These are phyloP conservation scores for Bungarus multicinctus DNA, from an alignment of 2,113 vertebrate species.

Conservation along the genomic window DNA sequence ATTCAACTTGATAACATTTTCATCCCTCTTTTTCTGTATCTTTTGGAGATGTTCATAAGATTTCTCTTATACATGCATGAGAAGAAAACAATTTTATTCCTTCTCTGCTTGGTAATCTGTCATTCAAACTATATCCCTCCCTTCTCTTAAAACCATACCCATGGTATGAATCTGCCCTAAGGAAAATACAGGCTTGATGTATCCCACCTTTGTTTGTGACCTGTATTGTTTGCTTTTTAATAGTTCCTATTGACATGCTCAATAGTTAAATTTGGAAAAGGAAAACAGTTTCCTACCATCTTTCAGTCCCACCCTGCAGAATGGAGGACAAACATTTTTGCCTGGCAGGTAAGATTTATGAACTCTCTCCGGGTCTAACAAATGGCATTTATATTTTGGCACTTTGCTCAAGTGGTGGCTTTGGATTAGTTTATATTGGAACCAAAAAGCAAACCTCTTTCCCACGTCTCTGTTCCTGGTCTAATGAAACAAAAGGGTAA, in stretches of 20 bases:
- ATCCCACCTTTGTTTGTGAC: conserved; percentile 38
- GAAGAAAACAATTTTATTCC: neutral
- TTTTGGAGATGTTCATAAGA: neutral
- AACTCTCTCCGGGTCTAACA: conserved; percentile 15
- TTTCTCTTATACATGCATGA: neutral
- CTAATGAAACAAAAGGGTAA: neutral
- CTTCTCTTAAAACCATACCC: neutral
- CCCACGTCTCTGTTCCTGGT: neutral
- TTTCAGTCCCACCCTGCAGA: conserved; percentile 22
- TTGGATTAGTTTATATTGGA: conserved; percentile 14
- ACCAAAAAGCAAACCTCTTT: conserved; percentile 21
- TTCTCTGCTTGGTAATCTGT: neutral
- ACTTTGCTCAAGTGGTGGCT: conserved; percentile 37
- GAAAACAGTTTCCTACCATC: conserved; percentile 25
- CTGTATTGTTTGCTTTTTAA: conserved; percentile 39
- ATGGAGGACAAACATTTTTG: conserved; percentile 23
- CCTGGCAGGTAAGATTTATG: conserved; percentile 10
- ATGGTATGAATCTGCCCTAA: neutral
- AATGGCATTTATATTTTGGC: conserved; percentile 32
- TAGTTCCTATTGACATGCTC: conserved; percentile 40
- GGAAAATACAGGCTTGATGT: conserved; percentile 23
- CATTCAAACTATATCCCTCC: neutral
- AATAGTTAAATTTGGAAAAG: conserved; percentile 42
- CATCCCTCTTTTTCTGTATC: neutral
- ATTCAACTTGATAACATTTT: neutral